These are phyloP conservation scores for Charadrius vociferus DNA, from an alignment of 2,113 vertebrate genomes.

Conservation along the genomic window DNA sequence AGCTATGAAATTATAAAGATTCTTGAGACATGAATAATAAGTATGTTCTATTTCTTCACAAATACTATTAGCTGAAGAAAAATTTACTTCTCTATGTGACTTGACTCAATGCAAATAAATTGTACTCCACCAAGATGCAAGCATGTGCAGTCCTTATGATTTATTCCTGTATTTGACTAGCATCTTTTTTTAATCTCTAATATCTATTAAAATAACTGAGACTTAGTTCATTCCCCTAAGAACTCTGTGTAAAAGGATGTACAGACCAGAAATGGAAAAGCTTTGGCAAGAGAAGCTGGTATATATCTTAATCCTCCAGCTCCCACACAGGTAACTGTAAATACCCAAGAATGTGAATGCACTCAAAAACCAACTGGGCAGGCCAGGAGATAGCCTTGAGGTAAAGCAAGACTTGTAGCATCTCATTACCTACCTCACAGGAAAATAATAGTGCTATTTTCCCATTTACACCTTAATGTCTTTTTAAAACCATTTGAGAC, in stretches of 20 bases:
- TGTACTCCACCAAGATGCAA: background rate
- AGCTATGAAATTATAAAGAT: background rate
- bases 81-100: background rate
- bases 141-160: background rate
- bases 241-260: background rate
- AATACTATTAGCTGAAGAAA: slow-evolving; percentile 34
- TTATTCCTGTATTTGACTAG: background rate
- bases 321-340: background rate
- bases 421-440: background rate
- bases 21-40: background rate
- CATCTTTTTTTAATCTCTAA: background rate
- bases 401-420: background rate
- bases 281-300: background rate
- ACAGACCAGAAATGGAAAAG: background rate
- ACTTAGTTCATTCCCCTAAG: background rate
- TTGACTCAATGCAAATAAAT: slow-evolving; percentile 23
- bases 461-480: background rate
- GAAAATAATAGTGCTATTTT: background rate
- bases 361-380: background rate
- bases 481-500: background rate
- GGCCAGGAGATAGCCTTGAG: background rate
- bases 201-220: slow-evolving; percentile 22
- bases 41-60: background rate
- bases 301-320: background rate
- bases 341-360: background rate